These are phyloP conservation scores for Drosophila hamatofila DNA, from an alignment of 2,888 invertebrate species.

Conservation along the genomic window DNA sequence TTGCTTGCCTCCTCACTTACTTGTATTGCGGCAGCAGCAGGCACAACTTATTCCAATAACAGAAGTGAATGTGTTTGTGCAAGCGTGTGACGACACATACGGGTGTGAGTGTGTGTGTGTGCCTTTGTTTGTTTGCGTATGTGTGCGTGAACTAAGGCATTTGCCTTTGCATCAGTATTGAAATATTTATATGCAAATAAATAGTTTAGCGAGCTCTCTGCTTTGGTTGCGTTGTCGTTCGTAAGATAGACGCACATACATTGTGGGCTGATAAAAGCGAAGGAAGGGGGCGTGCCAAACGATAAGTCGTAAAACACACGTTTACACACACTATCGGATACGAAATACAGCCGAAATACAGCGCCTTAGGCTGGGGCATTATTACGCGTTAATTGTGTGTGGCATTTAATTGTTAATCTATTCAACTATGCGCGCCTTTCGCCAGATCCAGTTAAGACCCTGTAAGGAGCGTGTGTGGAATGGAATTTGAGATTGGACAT, in stretches of 20 bases:
- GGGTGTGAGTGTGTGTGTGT: conserved; percentile 6
- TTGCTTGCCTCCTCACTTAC: neutral
- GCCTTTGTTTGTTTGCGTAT: conserved; percentile 5
- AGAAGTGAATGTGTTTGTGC: conserved; percentile 32
- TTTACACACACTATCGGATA: conserved; percentile 23
- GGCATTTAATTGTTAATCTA: conserved; percentile 78
- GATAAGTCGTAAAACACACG: conserved; percentile 58
- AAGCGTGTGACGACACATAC: neutral
- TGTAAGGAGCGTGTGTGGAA: neutral
- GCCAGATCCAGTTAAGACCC: neutral
- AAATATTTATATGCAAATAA: conserved; percentile 81
- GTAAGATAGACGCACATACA: conserved; percentile 32
- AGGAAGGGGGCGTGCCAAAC: conserved; percentile 46
- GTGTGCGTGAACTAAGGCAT: conserved; percentile 31
- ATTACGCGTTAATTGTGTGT: conserved; percentile 75
- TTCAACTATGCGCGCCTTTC: conserved; percentile 18
- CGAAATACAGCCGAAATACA: conserved; percentile 2
- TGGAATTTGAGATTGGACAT: too few species aligned
- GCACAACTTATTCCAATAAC: conserved; percentile 43
- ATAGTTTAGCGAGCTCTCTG: conserved; percentile 76
- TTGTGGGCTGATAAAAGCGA: neutral
- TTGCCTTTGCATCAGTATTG: conserved; percentile 45
- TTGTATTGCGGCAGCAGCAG: conserved; percentile 11
- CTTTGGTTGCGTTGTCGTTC: conserved; percentile 64
- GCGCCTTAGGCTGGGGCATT: conserved; percentile 41